Base-by-base conservation (phyloP, 2,888 invertebrate species). In the Cheilosia vernalis region DNA sequence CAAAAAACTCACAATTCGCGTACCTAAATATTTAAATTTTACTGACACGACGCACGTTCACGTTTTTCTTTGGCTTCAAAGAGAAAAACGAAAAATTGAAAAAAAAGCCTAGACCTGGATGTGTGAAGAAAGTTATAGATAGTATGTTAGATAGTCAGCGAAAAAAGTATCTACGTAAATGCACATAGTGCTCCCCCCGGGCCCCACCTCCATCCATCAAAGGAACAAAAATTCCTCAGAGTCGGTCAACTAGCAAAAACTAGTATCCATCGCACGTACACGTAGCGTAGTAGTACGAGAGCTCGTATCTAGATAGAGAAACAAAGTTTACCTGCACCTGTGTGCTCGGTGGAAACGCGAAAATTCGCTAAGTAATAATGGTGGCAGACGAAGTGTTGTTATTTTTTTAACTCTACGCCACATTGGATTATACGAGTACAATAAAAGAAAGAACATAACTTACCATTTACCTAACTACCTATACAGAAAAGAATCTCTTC, bases 181-280 rank as follows among this genome's bases (percentile, higher is more conserved):
- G 64, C 74, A 74, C 40, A 47, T 64, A 51, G 30, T 66, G 61
- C 33, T 56, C 56, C 40, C 64, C 6, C 15, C 44, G 24, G 24
- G 24, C 21, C 30, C 17, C n/a, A 21, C 4, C 44, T 40, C 9
- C 63, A 63, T 44, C n/a, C n/a, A 40, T 40, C n/a, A 37, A 37
- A 21, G 13, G 13, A 53, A 66, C 40, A 66, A 56, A 66, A 58
- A 77, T 77, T 69, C 77, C 77, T 15, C 55, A 69, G 53, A 77
- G 77, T 77, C 77, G 77, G 77, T 77, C 77, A 77, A 69, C 77
- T 77, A 77, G 77, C 77, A 77, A 77, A 77, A 77, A 69, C 77
- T 69, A 69, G 61, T 69, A 77, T 77, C 55, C 69, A 61, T 6
- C 69, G 61, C 77, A 77, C 77, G 77, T 69, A 61, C 67, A 60